These are phyloP conservation scores for Coronaproctus castanopsis DNA, from an alignment of 2,888 invertebrate species.

Conservation along the genomic window DNA sequence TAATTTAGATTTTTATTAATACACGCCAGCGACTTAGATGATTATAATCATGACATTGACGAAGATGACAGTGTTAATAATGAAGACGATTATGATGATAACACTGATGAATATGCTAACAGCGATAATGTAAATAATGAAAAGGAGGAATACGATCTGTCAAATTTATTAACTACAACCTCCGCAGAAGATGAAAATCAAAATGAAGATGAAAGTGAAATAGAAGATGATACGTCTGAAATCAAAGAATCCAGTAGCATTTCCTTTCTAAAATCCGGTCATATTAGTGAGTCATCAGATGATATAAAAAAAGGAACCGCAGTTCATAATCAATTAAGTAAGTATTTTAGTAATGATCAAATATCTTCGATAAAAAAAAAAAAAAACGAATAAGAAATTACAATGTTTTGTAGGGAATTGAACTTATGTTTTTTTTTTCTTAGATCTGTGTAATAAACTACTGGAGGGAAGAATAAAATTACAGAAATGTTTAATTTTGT, in stretches of 20 bases:
- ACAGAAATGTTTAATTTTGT: slow-evolving; percentile 53
- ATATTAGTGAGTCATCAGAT: neutral
- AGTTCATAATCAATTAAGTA: slow-evolving; percentile 25
- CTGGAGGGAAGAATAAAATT: slow-evolving; percentile 70
- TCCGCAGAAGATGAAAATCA: slow-evolving; percentile 18
- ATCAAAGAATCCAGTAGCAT: slow-evolving; percentile 3
- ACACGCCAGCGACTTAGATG: too few relatives aligned
- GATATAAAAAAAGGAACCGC: slow-evolving; percentile 24
- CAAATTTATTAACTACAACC: neutral
- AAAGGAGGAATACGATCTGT: neutral
- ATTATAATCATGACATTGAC: slow-evolving; percentile 17
- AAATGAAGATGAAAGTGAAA: slow-evolving; percentile 17
- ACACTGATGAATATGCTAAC: neutral
- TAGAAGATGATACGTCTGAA: slow-evolving; percentile 10
- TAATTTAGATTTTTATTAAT: too few relatives aligned
- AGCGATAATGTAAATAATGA: slow-evolving; percentile 6
- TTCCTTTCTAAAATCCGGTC: slow-evolving; percentile 5
- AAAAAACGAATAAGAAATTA: neutral
- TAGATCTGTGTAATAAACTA: slow-evolving; percentile 57
- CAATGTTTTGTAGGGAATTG: neutral
- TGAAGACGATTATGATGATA: slow-evolving; percentile 20
- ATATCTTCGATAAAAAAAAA: too few relatives aligned
- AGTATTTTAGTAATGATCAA: too few relatives aligned
- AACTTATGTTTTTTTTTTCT: slow-evolving; percentile 14
- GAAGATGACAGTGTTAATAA: slow-evolving; percentile 20